phyloP scores from a whole-genome alignment of 2,113 vertebrate genomes.

The Catharus fuscescens region DNA sequence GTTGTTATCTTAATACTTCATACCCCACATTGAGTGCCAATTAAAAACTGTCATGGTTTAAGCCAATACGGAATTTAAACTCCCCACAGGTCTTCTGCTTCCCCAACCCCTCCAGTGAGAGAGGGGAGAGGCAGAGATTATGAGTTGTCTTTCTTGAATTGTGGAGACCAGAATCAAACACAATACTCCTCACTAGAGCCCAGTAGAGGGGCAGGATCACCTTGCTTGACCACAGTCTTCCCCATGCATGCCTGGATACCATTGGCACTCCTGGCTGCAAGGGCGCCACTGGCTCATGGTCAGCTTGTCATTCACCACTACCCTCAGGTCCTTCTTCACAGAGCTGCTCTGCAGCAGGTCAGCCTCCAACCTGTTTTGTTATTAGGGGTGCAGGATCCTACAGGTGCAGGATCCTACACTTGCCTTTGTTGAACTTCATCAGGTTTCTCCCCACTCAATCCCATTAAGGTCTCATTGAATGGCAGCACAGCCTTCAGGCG shows the following conservation, averaged over 20 bases:
- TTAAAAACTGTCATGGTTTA: neutral
- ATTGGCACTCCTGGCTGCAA: neutral
- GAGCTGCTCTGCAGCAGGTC: neutral
- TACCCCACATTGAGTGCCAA: neutral
- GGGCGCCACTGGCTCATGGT: neutral
- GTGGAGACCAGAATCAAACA: neutral
- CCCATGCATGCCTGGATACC: too few species aligned
- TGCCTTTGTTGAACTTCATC: neutral
- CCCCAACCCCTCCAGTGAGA: neutral
- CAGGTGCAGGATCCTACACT: neutral
- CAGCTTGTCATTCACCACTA: neutral
- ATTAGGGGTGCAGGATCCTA: neutral
- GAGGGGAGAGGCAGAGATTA: neutral
- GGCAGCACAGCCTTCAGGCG: neutral
- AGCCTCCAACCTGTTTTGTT: neutral
- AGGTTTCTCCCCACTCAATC: neutral
- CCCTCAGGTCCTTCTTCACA: neutral
- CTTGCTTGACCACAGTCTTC: neutral
- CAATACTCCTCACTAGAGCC: neutral
- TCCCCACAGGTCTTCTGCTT: neutral
- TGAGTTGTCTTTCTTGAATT: neutral
- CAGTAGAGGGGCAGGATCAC: neutral
- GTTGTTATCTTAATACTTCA: neutral
- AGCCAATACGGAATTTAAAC: accelerated
- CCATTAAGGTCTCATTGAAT: neutral